Conservation (phyloP, 2,113 vertebrate genomes). For the Osmerus mordax region DNA sequence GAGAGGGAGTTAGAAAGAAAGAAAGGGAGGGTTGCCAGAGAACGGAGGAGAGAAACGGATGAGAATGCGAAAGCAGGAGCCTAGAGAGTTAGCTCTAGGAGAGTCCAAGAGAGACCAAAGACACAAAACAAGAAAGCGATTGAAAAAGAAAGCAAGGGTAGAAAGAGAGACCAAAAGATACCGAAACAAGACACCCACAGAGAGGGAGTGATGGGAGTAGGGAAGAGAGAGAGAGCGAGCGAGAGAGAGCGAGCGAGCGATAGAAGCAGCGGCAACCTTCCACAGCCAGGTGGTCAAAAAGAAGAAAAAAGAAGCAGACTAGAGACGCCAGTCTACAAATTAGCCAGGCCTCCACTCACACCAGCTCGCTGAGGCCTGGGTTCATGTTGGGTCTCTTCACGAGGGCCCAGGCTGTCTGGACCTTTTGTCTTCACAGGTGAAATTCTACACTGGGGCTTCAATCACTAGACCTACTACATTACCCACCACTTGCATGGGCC, state of each 20-base stretch:
- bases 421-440: no score
- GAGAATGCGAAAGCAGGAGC: background rate
- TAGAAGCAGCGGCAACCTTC: background rate
- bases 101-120: background rate
- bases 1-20: background rate
- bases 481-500: no score
- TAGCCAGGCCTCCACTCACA: background rate
- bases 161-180: background rate
- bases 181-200: background rate
- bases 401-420: no score
- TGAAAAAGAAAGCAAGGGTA: background rate
- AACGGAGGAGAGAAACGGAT: no score
- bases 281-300: conserved; percentile 5
- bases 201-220: no score
- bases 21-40: background rate
- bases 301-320: background rate
- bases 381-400: no score
- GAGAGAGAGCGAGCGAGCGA: background rate
- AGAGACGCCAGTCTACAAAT: background rate
- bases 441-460: no score
- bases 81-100: background rate
- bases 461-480: no score
- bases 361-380: no score
- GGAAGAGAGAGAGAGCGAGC: background rate
- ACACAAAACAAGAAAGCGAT: no score